These are phyloP conservation scores for Sesia bembeciformis DNA, from an alignment of 2,888 invertebrate genomes.

Conservation along the genomic window DNA sequence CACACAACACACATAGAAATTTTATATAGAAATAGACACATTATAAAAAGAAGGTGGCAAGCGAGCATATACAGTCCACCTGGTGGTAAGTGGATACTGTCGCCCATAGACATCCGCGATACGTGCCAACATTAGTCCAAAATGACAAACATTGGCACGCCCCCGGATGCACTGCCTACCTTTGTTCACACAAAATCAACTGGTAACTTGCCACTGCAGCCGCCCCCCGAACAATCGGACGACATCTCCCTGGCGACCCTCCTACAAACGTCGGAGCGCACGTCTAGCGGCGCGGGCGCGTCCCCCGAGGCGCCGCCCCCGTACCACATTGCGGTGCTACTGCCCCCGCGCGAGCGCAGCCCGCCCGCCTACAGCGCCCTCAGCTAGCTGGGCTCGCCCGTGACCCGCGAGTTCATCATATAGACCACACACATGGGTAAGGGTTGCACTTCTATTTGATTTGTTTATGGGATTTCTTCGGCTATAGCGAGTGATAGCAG, in stretches of 20 bases:
- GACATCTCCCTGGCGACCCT: slow-evolving; percentile 48
- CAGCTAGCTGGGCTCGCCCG: slow-evolving; percentile 70
- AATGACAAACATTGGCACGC: too few species aligned
- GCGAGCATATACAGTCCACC: too few species aligned
- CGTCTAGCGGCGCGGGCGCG: slow-evolving; percentile 18
- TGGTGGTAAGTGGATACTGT: too few species aligned
- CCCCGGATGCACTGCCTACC: too few species aligned
- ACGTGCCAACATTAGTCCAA: too few species aligned
- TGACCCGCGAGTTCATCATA: slow-evolving; percentile 14
- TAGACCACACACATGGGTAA: background rate
- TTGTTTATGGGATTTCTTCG: too few species aligned
- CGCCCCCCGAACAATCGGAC: slow-evolving; percentile 42
- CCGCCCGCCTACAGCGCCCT: slow-evolving; percentile 84
- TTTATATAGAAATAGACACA: too few species aligned
- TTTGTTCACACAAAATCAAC: too few species aligned
- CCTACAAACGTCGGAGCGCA: slow-evolving; percentile 11
- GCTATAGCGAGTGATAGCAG: too few species aligned
- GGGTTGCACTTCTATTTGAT: background rate
- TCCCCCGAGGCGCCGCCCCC: slow-evolving; percentile 79
- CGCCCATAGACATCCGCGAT: too few species aligned
- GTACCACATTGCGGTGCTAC: slow-evolving; percentile 86
- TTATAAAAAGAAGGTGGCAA: too few species aligned
- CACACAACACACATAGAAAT: too few species aligned
- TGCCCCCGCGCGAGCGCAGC: slow-evolving; percentile 77
- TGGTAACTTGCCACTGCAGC: slow-evolving; percentile 10